A percentile compares a stretch with the other conserved stretches of the same genome.
These are phyloP conservation scores for Podocnemis expansa DNA, from an alignment of 2,113 vertebrate species.

Conservation along the genomic window DNA sequence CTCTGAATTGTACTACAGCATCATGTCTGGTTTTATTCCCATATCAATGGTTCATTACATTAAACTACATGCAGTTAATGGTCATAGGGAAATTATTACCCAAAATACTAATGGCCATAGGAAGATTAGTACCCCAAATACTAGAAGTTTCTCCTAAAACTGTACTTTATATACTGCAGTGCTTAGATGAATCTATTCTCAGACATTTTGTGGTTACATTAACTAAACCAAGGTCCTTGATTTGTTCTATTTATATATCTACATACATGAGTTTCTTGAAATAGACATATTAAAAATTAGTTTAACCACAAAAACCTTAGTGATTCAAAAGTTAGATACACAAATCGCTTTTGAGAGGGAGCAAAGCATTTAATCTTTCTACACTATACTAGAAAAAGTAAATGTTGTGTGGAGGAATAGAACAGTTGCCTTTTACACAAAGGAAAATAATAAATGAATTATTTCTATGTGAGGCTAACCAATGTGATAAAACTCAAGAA, in stretches of 20 bases:
- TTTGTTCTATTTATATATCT: background rate
- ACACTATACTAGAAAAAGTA: background rate
- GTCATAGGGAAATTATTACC: too few relatives aligned
- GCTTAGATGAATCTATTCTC: background rate
- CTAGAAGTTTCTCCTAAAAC: background rate
- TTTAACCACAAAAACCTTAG: background rate
- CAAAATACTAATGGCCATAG: too few relatives aligned
- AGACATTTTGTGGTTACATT: background rate
- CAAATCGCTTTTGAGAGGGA: background rate
- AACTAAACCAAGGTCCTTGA: background rate
- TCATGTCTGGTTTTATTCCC: background rate
- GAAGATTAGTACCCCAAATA: background rate
- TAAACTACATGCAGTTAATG: too few relatives aligned
- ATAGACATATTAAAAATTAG: accelerated
- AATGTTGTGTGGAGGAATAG: background rate
- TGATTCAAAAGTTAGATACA: background rate
- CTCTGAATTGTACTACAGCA: background rate
- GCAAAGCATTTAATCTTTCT: background rate
- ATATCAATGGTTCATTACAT: background rate
- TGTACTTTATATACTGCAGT: too few relatives aligned
- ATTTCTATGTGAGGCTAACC: accelerated
- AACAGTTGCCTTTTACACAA: accelerated
- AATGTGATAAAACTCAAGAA: background rate
- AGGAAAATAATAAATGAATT: background rate
- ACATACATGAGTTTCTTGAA: accelerated